These are phyloP conservation scores for Leucania comma DNA, from an alignment of 2,888 invertebrate genomes.

Conservation along the genomic window DNA sequence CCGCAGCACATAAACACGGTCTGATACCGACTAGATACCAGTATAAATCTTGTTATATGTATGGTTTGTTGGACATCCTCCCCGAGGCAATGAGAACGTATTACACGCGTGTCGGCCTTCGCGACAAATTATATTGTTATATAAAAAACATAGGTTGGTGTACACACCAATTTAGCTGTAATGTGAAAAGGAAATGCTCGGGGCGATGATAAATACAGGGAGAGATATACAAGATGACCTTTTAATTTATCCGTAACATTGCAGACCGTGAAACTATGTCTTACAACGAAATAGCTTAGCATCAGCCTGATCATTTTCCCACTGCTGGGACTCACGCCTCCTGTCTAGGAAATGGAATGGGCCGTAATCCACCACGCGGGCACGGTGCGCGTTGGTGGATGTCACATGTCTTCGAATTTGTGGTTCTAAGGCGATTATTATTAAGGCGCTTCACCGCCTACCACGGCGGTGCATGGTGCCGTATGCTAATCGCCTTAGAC, in stretches of 20 bases:
- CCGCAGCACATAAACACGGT: conserved; percentile 30
- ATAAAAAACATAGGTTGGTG: conserved; percentile 6
- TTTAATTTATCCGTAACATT: background rate
- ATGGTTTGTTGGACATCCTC: conserved; percentile 47
- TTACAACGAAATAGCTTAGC: too few species aligned
- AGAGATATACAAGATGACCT: background rate
- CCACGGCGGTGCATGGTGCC: too few species aligned
- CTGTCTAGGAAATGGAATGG: too few species aligned
- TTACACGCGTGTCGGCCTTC: conserved; percentile 43
- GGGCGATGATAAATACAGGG: conserved; percentile 32
- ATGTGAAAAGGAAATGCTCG: conserved; percentile 34
- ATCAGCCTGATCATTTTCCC: too few species aligned
- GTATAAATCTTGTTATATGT: conserved; percentile 37
- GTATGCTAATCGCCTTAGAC: too few species aligned
- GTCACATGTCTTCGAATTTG: too few species aligned
- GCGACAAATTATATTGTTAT: conserved; percentile 47
- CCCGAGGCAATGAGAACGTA: conserved; percentile 57
- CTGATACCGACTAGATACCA: conserved; percentile 28
- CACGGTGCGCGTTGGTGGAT: too few species aligned
- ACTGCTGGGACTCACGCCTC: too few species aligned
- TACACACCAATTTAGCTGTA: conserved; percentile 3
- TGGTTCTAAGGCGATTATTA: too few species aligned
- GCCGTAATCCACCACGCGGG: too few species aligned
- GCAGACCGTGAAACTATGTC: background rate
- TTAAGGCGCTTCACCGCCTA: too few species aligned